Evolutionary conservation across 2,797 vertebrate genomes (phyloP).

Genomic region (Pangasius mekongensis): DNA sequence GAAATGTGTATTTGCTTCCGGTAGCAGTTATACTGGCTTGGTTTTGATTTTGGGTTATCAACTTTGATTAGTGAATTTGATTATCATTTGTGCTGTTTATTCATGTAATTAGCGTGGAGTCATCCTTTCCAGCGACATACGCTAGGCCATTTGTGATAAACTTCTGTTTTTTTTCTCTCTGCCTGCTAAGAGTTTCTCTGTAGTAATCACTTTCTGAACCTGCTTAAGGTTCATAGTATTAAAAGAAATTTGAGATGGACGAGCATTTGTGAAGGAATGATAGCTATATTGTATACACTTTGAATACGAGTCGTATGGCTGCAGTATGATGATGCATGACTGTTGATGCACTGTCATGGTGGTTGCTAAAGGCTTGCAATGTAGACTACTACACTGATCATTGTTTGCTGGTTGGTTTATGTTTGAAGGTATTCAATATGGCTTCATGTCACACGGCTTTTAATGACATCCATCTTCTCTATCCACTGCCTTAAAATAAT

Average conservation of each 20-base stretch:
- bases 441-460: neutral
- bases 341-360: neutral
- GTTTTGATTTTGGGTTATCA: neutral
- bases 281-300: neutral
- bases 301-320: neutral
- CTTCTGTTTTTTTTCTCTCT: neutral
- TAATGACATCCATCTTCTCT: neutral
- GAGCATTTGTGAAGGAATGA: neutral
- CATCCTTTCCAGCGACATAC: neutral
- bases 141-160: neutral
- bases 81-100: slow-evolving; percentile 9
- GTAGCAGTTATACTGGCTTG: neutral
- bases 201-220: neutral
- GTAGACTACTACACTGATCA: neutral
- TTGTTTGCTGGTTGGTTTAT: neutral
- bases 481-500: neutral
- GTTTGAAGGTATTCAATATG: neutral
- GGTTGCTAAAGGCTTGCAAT: neutral
- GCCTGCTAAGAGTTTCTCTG: neutral
- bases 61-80: neutral
- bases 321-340: neutral
- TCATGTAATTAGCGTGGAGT: neutral
- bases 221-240: neutral
- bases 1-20: neutral
- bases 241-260: neutral